Evolutionary conservation across 2,797 vertebrate species (phyloP), one percentile per base, ranked within the genome.

Genomic region (Pangasius krempfi): DNA sequence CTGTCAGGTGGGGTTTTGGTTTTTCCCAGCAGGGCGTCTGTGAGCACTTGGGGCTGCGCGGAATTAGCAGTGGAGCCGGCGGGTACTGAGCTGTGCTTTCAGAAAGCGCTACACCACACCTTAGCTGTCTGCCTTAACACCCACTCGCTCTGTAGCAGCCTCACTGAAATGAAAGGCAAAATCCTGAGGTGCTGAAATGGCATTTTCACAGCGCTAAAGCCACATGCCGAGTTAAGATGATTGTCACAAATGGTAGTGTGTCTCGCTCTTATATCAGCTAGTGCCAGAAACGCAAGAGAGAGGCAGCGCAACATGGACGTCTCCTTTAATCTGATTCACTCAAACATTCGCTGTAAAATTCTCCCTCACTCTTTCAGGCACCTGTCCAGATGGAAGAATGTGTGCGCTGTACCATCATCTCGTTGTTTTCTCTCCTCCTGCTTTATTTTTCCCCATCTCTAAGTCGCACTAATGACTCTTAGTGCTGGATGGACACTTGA

Each of bases 121-220:
- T 94, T 94, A 92, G 94, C 94, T 89, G 89, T 93, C 94, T 92
- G 92, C 95, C 93, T 95, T 95, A 93, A 85, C 75, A 95, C 93
- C 92, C 90, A 92, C 62, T 40, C 37, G 5, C 64, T 84, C 90
- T 90, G 90, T 79, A 88, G 33, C 91, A 83, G 85, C 47, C 60
- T 66, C 22, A 40, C 60, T 60, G 83, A 89, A 82, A 82, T 78
- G n/a, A 84, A 60, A 62, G 91, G 91, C 90, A 92, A 95, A 96
- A 94, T 92, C 94, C 94, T 78, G 84, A 88, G 2, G 87, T 94
- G 94, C 95, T 95, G 95, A 96, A 91, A 93, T 85, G 84, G 94
- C 93, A 68, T 87, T 94, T 95, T 91, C 66, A 68, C 90, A 72
- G 90, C 72, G 56, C 85, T 94, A 93, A 95, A 93, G 89, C 94